Conservation (phyloP, 92 coral and sea anemone species). For the Paragorgia papillata region DNA sequence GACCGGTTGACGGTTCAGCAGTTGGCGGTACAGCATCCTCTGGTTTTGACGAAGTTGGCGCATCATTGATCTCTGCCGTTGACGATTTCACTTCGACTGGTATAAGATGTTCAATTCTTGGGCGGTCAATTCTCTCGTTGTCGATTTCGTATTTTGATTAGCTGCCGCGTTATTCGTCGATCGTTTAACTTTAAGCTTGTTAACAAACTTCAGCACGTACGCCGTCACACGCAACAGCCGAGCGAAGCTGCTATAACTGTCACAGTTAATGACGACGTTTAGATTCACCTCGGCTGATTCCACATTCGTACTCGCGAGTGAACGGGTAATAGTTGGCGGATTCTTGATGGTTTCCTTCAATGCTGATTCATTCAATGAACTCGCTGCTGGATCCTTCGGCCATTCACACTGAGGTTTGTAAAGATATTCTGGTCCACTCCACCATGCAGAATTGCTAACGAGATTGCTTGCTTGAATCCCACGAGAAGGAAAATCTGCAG, state of each 20-base stretch:
- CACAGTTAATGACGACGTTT: slow-evolving; percentile 43
- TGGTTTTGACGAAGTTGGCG: too few relatives aligned
- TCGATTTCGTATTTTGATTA: slow-evolving; percentile 1
- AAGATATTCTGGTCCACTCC: slow-evolving; percentile 55
- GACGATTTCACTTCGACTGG: too few relatives aligned
- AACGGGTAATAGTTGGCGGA: slow-evolving; percentile 18
- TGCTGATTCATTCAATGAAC: slow-evolving; percentile 11
- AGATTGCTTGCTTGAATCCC: too few relatives aligned
- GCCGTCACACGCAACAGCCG: slow-evolving; percentile 40
- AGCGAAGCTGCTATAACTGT: slow-evolving; percentile 23
- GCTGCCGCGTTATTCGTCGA: background rate
- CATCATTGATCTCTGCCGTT: too few relatives aligned
- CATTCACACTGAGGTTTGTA: slow-evolving; percentile 49
- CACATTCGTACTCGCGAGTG: slow-evolving; percentile 14
- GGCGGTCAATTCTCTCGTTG: slow-evolving; percentile 38
- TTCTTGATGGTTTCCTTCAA: slow-evolving; percentile 28
- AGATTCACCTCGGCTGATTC: slow-evolving; percentile 24
- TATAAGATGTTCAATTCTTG: too few relatives aligned
- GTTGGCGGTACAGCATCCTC: too few relatives aligned
- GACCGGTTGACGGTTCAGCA: too few relatives aligned
- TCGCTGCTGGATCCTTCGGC: slow-evolving; percentile 54
- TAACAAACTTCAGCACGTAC: slow-evolving; percentile 34
- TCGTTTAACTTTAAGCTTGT: slow-evolving; percentile 1
- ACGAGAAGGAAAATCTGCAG: slow-evolving; percentile 5
- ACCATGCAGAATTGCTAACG: slow-evolving; percentile 29